Evolutionary conservation across 2,888 invertebrate species (phyloP), one percentile per base, ranked within the genome.

Genomic region (Polymixis lichenea): DNA sequence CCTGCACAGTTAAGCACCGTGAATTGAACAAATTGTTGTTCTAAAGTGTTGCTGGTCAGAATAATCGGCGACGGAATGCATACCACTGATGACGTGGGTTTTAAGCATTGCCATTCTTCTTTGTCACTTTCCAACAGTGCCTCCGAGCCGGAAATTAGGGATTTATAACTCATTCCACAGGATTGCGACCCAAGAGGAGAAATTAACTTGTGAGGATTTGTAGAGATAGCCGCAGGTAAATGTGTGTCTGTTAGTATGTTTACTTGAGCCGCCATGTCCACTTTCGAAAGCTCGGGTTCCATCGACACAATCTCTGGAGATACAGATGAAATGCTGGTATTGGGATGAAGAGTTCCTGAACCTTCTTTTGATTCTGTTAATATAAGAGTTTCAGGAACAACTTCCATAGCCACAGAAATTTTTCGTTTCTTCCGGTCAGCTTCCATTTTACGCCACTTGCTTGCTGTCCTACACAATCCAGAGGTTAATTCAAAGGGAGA

Each of bases 401-500:
- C 11, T 70, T 82, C 72, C 62, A 68, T 32, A 32, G 77, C 62
- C 53, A 61, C 38, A 72, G 61, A 43, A 49, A 22, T 61, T 72
- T 85, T 82, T 15, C 51, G 71, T 83, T 85, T 85, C 60, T 86
- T 87, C 11, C 49, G 13, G 22, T 81, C 74, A 3, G 68, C 62
- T 87, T 90, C 80, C 38, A 92, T 79, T 67, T 82, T 72, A 77
- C 89, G 68, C 95, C 95, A 95, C 82, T 88, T 89, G n/a, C 86
- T 86, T 55, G 91, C 86, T 64, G 95, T 95, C 85, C 95, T 93
- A 68, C 88, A 89, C 56, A 95, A 86, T 62, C 89, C 87, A 15
- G 92, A 89, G 7, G 93, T 94, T 75, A 95, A 86, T 72, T 92
- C 90, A 87, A 95, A 95, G 0, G 96, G 95, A 2, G 95, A 93